A percentile compares a stretch with the other conserved stretches of the same genome.
Conservation (phyloP, 1,140 invertebrate species). For the Bombus difficillimus region DNA sequence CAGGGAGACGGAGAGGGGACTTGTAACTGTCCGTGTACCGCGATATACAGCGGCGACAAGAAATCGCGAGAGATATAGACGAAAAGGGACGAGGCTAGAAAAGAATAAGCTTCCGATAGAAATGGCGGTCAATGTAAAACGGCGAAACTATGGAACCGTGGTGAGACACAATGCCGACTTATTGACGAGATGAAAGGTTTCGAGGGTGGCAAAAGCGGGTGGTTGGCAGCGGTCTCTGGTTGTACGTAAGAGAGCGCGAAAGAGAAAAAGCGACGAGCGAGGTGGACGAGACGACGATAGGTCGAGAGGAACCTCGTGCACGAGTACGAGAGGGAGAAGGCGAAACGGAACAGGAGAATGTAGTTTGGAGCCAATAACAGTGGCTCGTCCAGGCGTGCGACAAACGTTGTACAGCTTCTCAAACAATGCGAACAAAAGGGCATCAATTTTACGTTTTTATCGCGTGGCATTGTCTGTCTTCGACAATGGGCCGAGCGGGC, state of each 20-base stretch:
- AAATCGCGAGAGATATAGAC: neutral
- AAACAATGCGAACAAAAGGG: constrained; percentile 81
- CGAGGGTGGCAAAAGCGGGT: constrained; percentile 17
- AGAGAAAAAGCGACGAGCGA: constrained; percentile 42
- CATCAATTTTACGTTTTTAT: constrained; percentile 83
- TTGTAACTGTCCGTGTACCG: no score
- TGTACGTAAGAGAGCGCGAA: constrained; percentile 16
- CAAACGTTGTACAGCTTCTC: constrained; percentile 79
- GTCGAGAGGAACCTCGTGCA: constrained; percentile 20
- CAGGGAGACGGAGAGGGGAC: no score
- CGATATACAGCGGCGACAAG: neutral
- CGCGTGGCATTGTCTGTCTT: constrained; percentile 79
- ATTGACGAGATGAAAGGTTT: constrained; percentile 50
- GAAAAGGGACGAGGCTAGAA: no score
- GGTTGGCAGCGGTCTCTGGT: neutral
- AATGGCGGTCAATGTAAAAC: constrained; percentile 38
- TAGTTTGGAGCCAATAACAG: constrained; percentile 76
- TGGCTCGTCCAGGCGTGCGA: constrained; percentile 76
- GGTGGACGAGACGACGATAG: constrained; percentile 39
- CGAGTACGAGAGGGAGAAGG: constrained; percentile 6
- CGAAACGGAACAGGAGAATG: constrained; percentile 57
- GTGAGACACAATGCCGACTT: constrained; percentile 45
- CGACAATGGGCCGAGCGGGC: constrained; percentile 75
- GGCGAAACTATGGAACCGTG: constrained; percentile 37
- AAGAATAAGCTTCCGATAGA: constrained; percentile 1